Percentiles rank a stretch among this genome's conserved stretches.
phyloP scores from a whole-genome alignment of 2,797 vertebrate genomes.

The Microtus agrestis region DNA sequence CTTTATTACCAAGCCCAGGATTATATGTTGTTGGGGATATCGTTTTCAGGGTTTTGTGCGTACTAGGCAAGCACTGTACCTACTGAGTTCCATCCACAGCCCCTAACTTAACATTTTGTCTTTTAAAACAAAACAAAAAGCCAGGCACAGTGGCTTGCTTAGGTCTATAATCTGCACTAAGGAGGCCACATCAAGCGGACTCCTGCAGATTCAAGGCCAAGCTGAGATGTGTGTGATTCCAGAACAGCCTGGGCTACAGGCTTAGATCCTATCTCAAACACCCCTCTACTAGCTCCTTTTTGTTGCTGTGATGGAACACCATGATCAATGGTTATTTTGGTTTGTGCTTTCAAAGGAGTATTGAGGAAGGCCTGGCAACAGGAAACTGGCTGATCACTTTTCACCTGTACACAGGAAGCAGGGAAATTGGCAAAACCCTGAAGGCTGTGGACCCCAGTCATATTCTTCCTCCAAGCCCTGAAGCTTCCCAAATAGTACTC shows the following conservation, averaged over 20 bases:
- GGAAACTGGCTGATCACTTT: neutral
- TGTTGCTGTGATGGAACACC: neutral
- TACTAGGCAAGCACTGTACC: neutral
- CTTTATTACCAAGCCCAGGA: too few species aligned
- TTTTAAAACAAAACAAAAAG: neutral
- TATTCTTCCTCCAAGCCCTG: neutral
- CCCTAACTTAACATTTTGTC: too few species aligned
- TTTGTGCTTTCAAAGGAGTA: neutral
- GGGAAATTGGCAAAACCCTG: neutral
- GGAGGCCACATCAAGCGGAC: neutral
- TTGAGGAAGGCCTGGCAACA: neutral
- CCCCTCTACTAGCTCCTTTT: neutral
- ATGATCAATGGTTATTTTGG: neutral
- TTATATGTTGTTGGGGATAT: neutral
- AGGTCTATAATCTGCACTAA: neutral
- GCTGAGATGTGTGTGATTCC: neutral
- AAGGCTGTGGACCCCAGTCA: neutral
- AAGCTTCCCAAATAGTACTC: neutral
- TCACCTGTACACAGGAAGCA: neutral
- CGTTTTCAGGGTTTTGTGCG: neutral
- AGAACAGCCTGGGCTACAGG: neutral
- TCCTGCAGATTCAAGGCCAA: neutral
- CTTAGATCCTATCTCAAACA: neutral
- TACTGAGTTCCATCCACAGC: neutral
- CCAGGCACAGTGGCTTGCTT: neutral